A percentile compares a stretch with the other conserved stretches of the same genome.
Evolutionary conservation across 1,140 invertebrate species (phyloP).

Genomic region (Triops cancriformis): DNA sequence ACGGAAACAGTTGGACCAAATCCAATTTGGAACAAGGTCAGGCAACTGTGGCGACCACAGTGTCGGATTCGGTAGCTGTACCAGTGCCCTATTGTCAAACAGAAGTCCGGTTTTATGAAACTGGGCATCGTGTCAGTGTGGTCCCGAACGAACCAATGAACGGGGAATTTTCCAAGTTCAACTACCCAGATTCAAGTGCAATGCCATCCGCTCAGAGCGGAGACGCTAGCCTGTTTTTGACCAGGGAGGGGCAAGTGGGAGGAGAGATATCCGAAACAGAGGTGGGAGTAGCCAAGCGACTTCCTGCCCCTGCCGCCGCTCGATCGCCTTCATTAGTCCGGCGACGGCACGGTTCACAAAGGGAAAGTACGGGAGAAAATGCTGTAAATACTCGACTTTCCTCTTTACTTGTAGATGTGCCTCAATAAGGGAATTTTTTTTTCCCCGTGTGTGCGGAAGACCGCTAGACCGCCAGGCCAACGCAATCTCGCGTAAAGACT

Average conservation of each 20-base stretch:
- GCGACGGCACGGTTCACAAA: neutral
- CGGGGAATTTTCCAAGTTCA: neutral
- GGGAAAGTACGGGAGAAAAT: neutral
- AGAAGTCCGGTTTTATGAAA: neutral
- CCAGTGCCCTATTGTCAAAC: neutral
- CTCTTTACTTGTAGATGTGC: constrained; percentile 4
- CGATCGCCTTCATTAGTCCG: constrained; percentile 9
- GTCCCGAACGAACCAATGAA: neutral
- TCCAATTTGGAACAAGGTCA: neutral
- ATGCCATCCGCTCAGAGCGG: neutral
- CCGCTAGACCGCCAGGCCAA: neutral
- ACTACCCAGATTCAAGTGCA: neutral
- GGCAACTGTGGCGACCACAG: neutral
- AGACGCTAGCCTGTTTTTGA: neutral
- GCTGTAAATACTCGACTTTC: constrained; percentile 1
- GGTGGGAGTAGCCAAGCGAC: neutral
- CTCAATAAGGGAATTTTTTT: neutral
- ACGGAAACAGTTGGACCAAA: neutral
- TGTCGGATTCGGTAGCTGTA: neutral
- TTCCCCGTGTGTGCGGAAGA: neutral
- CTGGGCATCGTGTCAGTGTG: neutral
- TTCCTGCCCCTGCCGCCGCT: neutral
- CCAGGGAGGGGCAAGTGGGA: neutral
- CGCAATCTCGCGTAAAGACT: neutral
- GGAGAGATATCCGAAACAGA: neutral